Percentiles rank a stretch among this genome's conserved stretches.
These are phyloP conservation scores for Machimus atricapillus DNA, from an alignment of 2,888 invertebrate genomes.

Conservation along the genomic window DNA sequence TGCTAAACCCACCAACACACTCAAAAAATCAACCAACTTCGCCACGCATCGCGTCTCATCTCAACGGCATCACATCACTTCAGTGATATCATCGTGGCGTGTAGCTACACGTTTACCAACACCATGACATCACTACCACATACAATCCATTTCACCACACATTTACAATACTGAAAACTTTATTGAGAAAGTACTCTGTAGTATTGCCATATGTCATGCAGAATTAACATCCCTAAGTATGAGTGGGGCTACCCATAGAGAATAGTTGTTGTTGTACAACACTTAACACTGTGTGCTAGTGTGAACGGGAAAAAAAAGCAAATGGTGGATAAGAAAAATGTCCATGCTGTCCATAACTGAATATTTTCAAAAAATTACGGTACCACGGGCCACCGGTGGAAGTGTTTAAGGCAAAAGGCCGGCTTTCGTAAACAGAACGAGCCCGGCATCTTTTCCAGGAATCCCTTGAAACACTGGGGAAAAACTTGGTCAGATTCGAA, in stretches of 20 bases:
- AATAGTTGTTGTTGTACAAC: neutral
- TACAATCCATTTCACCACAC: neutral
- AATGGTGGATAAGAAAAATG: conserved; percentile 34
- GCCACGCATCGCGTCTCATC: neutral
- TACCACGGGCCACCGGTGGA: neutral
- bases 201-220: conserved; percentile 19
- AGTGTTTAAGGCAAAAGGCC: neutral
- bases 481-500: neutral
- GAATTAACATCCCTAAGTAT: neutral
- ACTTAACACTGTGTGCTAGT: neutral
- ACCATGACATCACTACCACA: neutral
- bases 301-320: conserved; percentile 19
- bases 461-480: neutral
- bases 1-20: neutral
- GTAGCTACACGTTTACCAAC: neutral
- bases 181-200: neutral
- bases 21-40: neutral
- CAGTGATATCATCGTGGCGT: neutral
- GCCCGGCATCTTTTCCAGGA: neutral
- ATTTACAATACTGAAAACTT: neutral
- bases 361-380: neutral
- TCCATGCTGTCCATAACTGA: neutral
- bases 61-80: neutral
- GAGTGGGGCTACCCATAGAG: neutral
- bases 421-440: neutral